Conservation (phyloP, 2,113 vertebrate genomes). For the Elachura formosa region DNA sequence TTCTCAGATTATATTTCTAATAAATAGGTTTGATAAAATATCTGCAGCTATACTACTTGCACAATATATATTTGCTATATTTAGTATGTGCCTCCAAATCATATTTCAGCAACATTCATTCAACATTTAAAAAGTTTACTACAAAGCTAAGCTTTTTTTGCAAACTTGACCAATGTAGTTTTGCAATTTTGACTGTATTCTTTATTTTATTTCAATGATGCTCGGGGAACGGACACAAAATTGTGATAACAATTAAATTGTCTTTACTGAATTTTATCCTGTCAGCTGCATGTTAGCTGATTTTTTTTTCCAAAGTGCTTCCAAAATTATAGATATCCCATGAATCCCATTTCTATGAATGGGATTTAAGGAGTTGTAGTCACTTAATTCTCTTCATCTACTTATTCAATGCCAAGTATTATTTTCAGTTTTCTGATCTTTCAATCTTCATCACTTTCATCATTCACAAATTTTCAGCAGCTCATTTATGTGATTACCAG, state of each 20-base stretch:
- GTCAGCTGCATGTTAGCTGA: neutral
- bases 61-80: neutral
- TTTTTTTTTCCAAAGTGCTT: neutral
- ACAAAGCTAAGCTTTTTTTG: neutral
- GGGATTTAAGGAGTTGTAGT: neutral
- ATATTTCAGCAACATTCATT: neutral
- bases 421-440: neutral
- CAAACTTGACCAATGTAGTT: neutral
- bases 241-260: neutral
- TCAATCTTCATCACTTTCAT: neutral
- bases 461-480: neutral
- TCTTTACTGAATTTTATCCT: neutral
- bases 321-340: neutral
- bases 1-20: neutral
- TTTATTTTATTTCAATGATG: neutral
- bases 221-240: neutral
- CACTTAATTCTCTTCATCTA: neutral
- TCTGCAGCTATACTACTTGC: neutral
- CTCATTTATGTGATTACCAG: neutral
- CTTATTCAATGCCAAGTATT: neutral
- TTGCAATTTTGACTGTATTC: neutral
- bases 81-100: neutral
- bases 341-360: neutral
- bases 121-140: neutral
- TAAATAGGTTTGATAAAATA: neutral